Evolutionary conservation across 2,797 vertebrate genomes (phyloP), one percentile per base, ranked within the genome.

Genomic region (Pseudocheirus occidentalis): DNA sequence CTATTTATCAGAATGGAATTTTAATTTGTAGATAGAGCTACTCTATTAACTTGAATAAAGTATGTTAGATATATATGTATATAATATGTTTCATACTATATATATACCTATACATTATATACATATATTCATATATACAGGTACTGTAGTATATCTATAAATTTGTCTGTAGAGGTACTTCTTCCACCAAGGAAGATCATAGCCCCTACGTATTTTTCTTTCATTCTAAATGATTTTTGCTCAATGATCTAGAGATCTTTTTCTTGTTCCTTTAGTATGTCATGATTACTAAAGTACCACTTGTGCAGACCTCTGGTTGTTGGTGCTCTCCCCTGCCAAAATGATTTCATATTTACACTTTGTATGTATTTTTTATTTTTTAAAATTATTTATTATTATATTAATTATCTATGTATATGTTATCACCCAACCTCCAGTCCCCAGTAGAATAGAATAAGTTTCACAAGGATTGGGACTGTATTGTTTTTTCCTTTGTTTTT

Each of bases 1-100:
- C 16, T 94, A 7, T 89, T 93, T 90, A 40, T 95, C 9, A 27
- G 24, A 94, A 91, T 91, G 14, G 94, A 91, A 90, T 90, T 92
- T 95, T 96, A 52, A 66, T 93, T 93, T 94, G 92, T 62, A 66
- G 0, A 16, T 90, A 4, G 92, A 93, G 40, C 66, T 55, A 46
- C 52, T 56, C 28, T 55, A 90, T 95, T 95, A 95, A 73, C 34
- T n/a, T 66, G 13, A n/a, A 7, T 73, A 14, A 73, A 73, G n/a
- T 73, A 13, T 73, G 62, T 21, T 29, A 31, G 12, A 59, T 5
- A 34, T 59, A 58, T 58, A 58, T 58, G 57, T 62, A 62, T 62
- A 57, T 62, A 12, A 34, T 62, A 1, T 56, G 5, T 56, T 21
- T 56, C 55, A 24, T 56, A 6, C 5, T 56, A 57, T n/a, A 18